A percentile compares a stretch with the other conserved stretches of the same genome.
phyloP scores from a whole-genome alignment of 2,797 vertebrate genomes.

The Anisognathus igniventris region DNA sequence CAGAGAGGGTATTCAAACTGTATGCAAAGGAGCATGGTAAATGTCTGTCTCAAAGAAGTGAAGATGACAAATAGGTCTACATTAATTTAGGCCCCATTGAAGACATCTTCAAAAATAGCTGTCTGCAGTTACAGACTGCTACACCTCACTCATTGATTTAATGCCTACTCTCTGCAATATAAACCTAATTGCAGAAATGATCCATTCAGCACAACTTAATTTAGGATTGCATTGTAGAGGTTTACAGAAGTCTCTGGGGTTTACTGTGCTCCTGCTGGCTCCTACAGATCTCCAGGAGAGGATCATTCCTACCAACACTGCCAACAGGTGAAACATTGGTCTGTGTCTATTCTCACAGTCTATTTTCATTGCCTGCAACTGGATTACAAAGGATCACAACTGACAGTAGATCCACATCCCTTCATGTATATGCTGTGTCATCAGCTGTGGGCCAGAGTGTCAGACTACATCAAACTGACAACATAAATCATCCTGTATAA shows the following conservation, averaged over 20 bases:
- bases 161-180: not conserved
- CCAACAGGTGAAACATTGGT: not conserved
- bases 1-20: not conserved
- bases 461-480: not conserved
- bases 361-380: not conserved
- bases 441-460: not conserved
- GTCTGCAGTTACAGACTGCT: not conserved
- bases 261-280: not conserved
- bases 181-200: conserved; percentile 34
- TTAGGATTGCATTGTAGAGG: not conserved
- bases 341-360: not conserved
- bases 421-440: not conserved
- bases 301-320: not conserved
- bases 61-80: conserved; percentile 15
- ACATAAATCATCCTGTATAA: not conserved
- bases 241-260: not conserved
- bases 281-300: not conserved
- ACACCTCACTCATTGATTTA: conserved; percentile 6
- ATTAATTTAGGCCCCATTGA: not conserved
- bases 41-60: not conserved
- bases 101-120: conserved; percentile 10
- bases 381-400: not conserved
- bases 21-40: not conserved
- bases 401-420: not conserved
- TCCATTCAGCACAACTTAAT: conserved; percentile 14